Base-by-base conservation (phyloP, 2,888 invertebrate species). In the Isoperla grammatica region DNA sequence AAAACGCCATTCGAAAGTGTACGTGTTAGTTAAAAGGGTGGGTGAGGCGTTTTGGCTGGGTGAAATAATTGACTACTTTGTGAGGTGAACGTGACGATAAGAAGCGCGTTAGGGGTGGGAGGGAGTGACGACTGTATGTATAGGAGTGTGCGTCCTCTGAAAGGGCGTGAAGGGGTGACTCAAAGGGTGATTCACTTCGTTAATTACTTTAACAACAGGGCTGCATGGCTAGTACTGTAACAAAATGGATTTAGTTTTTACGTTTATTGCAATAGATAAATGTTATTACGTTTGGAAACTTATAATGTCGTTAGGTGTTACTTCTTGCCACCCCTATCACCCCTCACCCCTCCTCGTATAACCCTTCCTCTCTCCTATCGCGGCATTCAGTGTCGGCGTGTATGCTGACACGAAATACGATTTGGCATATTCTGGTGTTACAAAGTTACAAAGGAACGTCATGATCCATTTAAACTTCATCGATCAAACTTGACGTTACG, bases 11-110 rank as follows among this genome's bases (percentile, higher is more conserved):
- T 11, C 46, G 53, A 37, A 17, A 17, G 37, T 29, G 29, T 29
- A 53, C 53, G 53, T 53, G 53, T 53, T 53, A 53, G 53, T 53
- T 53, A 53, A 53, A 53, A 53, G 53, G 53, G 53, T 50, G 29
- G 50, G 50, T 29, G 29, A 29, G 29, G 29, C 29, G 29, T 29
- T 29, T n/a, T 29, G 29, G 29, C 5, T 29, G 39, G 19, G 37
- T 53, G 17, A 15, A 23, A 35, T 50, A 50, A 50, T 50, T 50
- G 49, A 39, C 17, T 53, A 39, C 39, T 53, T 53, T 53, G 53
- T 53, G 15, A 53, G 53, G 23, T 50, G 35, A 9, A 50, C 49
- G 49, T 50, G 49, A 50, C 23, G 29, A 29, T 29, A 29, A 29
- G 29, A 8, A 22, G 35, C 2, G 15, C 37, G 53, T 37, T 46